Conservation (phyloP, 2,113 vertebrate genomes). For the Rhinichthys klamathensis region DNA sequence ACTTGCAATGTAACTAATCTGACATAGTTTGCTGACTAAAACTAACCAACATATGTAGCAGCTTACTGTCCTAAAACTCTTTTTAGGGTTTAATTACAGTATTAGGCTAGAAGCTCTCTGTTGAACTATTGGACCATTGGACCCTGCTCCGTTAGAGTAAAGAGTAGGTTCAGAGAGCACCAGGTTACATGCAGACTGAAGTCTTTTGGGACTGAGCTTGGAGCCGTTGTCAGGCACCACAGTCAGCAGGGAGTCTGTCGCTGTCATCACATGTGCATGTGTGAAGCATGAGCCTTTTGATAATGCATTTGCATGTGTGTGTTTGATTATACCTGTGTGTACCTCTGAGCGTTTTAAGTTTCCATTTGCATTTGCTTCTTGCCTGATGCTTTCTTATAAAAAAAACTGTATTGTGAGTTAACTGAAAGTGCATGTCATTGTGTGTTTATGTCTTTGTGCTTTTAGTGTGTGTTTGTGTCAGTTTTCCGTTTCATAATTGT, state of each 20-base stretch:
- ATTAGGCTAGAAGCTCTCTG: neutral
- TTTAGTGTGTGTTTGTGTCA: slow-evolving; percentile 20
- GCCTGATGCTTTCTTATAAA: too few species aligned
- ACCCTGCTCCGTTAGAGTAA: slow-evolving; percentile 16
- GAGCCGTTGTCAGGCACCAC: slow-evolving; percentile 41
- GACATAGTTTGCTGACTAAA: neutral
- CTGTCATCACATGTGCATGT: slow-evolving; percentile 38
- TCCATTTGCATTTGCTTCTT: neutral
- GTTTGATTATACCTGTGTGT: neutral
- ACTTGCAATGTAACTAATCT: neutral
- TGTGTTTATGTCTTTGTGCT: slow-evolving; percentile 26
- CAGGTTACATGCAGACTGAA: slow-evolving; percentile 37
- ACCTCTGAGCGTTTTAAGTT: neutral
- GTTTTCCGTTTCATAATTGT: slow-evolving; percentile 53
- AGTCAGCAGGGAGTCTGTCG: slow-evolving; percentile 52
- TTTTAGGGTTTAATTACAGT: neutral
- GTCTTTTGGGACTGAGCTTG: slow-evolving; percentile 48
- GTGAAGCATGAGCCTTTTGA: slow-evolving; percentile 29
- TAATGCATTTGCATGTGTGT: slow-evolving; percentile 6
- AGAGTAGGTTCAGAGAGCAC: slow-evolving; percentile 39
- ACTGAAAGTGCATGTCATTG: slow-evolving; percentile 7
- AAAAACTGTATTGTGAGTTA: neutral
- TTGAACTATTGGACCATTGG: neutral
- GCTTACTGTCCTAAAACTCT: neutral
- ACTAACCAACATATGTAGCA: neutral